Base-by-base conservation (phyloP, 2,797 vertebrate genomes). In the Malurus leucopterus region DNA sequence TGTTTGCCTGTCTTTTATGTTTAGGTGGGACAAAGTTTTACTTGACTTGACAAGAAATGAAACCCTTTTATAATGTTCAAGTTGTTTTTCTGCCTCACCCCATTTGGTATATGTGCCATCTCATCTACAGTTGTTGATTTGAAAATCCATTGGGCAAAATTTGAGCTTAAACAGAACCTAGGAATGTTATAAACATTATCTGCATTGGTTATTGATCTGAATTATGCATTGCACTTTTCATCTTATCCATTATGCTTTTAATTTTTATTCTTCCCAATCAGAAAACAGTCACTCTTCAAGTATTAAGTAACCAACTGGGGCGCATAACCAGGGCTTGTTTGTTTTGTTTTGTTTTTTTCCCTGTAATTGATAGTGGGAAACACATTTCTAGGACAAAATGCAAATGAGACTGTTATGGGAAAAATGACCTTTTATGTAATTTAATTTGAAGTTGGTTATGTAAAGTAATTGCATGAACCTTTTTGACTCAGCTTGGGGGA, bases 371-470 rank as follows among this genome's bases (percentile, higher is more conserved):
- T 93, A 92, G 73, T 78, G 67, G 76, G 86, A 86, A 91, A 82
- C 79, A 40, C 6, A 10, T 93, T 95, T 93, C 92, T 91, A 86
- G 91, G 89, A 76, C 89, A 93, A 92, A 93, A 95, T 95, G 95
- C 89, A 95, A 95, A 95, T 93, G 50, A 93, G 90, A 44, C 74
- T 89, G 79, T 93, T 95, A 89, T 29, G 68, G 73, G 79, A 64
- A 93, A 90, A 93, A 70, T 91, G 93, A 95, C 93, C 94, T 94
- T 95, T 94, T 91, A 82, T 93, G 80, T 95, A 95, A 95, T 95
- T 95, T 95, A 94, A 95, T 95, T 94, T 94, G 85, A 92, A 86
- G 74, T 76, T 88, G 76, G 87, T 94, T 95, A 95, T 93, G 87
- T 94, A 95, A 95, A 95, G 90, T 93, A 94, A 95, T 95, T 95